Evolutionary conservation across 2,113 vertebrate species (phyloP), one percentile per base, ranked within the genome.

Genomic region (Polypterus bichir): DNA sequence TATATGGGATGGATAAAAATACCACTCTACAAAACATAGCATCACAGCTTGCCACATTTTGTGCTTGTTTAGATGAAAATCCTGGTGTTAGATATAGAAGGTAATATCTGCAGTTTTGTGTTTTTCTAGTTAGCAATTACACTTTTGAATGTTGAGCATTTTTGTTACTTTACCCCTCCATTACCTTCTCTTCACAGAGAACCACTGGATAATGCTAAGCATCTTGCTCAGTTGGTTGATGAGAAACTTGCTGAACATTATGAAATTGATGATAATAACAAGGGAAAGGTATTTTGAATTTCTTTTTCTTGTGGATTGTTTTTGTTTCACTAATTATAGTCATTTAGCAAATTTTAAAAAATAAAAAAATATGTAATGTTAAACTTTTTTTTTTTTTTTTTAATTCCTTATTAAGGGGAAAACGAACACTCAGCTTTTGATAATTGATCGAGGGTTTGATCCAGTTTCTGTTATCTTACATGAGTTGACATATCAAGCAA

Each of bases 401-500:
- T 75, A 56, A 69, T 72, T 11, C 62, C 73, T 73, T 62, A 64
- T 72, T 61, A 76, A 97, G 96, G 88, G 71, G 70, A 99, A 98
- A 86, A 94, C 93, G 4, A 88, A 89, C 48, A 91, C 96, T 58
- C 94, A 97, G 74, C 81, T 99, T 73, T 76, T 99, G 69, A 94
- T 99, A 72, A 76, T 97, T 61, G 94, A 98, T 66, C 87, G 96
- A 79, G 89, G 86, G 45, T 93, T 98, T 83, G 95, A 98, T 78
- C 89, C 94, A 0, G 90, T 97, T 58, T 96, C 90, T 51, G 91
- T 93, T 66, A 87, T 99, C 57, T 85, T 99, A 46, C 96, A 99
- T 60, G 95, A 98, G 73, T 89, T 98, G 66, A 98, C 96, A 65
- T 99, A 95, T 80, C 96, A 99, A 76, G 96, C 96, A 76, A 99